These are phyloP conservation scores for Nemotelus pantherinus DNA, from an alignment of 2,888 invertebrate genomes.

Conservation along the genomic window DNA sequence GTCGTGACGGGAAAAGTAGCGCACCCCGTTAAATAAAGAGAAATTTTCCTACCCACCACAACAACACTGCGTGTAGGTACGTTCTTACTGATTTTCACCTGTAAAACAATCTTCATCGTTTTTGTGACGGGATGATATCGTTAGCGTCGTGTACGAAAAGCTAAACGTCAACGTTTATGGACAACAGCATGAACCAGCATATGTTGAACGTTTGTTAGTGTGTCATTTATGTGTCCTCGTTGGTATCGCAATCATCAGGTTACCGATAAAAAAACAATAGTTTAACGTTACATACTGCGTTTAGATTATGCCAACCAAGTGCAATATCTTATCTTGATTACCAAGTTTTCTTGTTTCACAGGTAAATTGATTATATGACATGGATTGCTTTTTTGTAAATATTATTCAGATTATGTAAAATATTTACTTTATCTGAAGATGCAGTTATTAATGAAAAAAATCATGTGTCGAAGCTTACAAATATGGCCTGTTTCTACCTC, in stretches of 20 bases:
- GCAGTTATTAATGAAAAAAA: too few relatives aligned
- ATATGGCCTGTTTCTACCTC: too few relatives aligned
- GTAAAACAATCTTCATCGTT: not conserved
- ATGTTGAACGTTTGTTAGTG: too few relatives aligned
- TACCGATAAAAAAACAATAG: too few relatives aligned
- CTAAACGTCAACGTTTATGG: too few relatives aligned
- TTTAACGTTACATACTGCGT: not conserved
- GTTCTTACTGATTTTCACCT: not conserved
- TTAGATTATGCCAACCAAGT: not conserved
- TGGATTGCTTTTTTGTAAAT: slow-evolving; percentile 15
- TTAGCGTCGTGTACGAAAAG: not conserved
- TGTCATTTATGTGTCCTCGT: too few relatives aligned
- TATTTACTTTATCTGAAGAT: too few relatives aligned
- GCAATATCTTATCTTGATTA: slow-evolving; percentile 1
- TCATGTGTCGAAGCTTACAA: too few relatives aligned
- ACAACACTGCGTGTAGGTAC: too few relatives aligned
- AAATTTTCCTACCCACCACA: slow-evolving; percentile 5
- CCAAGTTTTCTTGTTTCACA: not conserved
- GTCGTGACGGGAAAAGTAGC: slow-evolving; percentile 41
- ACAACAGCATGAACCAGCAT: too few relatives aligned
- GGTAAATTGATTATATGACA: slow-evolving; percentile 19
- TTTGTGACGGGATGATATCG: not conserved
- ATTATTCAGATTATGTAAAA: not conserved
- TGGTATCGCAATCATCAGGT: too few relatives aligned
- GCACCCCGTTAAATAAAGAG: slow-evolving; percentile 31